Base-by-base conservation (phyloP, 2,797 vertebrate species). In the Carapus acus region DNA sequence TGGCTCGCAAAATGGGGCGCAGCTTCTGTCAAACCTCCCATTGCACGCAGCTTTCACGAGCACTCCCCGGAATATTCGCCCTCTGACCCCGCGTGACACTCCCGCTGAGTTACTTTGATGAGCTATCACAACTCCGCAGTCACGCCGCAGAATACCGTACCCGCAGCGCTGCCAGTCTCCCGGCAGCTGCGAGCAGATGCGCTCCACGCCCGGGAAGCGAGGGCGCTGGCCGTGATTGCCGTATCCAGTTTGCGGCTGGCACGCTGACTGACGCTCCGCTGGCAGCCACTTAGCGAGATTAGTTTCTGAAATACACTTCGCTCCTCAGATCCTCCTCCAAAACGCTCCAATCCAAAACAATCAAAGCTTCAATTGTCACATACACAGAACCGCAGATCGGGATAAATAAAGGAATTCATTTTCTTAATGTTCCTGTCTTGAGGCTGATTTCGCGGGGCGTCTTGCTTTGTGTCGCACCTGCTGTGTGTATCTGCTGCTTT, bases 271-370 rank as follows among this genome's bases (percentile, higher is more conserved):
- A 58, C 55, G 54, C 24, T 52, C 62, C 69, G 49, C 62, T 75
- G 67, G 69, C 69, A 56, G 63, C 40, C 45, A 43, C 73, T 65
- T 64, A 27, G 24, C 24, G 9, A 27, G 9, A 27, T 5, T 9
- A 27, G 5, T 27, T 27, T 27, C 24, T 27, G 24, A 27, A 58
- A 49, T 42, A 29, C 45, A 53, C 21, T 15, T 21, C 58, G 56
- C 65, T 63, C 63, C 63, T 54, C 45, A 15, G 24, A 67, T 54
- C 45, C 44, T 49, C 50, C 51, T 51, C 11, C 69, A 49, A 67
- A 71, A 69, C 38, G 11, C n/a, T n/a, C n/a, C n/a, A n/a, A n/a
- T n/a, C n/a, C n/a, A n/a, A n/a, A 54, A 27, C 24, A 27, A 5
- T 27, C 24, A 27, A 27, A 27, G 24, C 24, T 4, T 27, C 24